Evolutionary conservation across 2,797 vertebrate genomes (phyloP), one percentile per base, ranked within the genome.

Genomic region (Ataeniobius toweri): DNA sequence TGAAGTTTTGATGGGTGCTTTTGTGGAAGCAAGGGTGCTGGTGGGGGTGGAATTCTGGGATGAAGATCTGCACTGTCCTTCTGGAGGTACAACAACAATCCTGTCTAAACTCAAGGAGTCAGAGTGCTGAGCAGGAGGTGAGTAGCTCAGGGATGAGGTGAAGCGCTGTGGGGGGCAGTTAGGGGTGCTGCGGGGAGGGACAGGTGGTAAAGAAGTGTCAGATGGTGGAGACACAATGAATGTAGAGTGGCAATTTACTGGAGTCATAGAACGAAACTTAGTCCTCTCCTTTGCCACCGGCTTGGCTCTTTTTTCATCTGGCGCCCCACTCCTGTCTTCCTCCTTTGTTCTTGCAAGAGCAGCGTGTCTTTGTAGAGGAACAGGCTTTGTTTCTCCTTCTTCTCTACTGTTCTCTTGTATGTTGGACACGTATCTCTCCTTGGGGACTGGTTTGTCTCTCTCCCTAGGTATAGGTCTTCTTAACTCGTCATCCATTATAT

Each of bases 251-350:
- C 44, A 76, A 36, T 86, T 81, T 6, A 58, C 24, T 28, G 79
- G 58, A 63, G 77, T 14, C 58, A 3, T 68, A 2, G 71, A 3
- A n/a, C 86, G 94, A 84, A 97, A 96, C 81, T 96, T 88, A 2
- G 96, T 96, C 79, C 98, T 96, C 67, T 96, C 96, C 91, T 89
- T 96, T 70, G 97, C 97, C 31, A 98, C 82, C 0, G 97, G 97
- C 55, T 75, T 94, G 2, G 81, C 74, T 56, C 26, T 83, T 1
- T 82, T 82, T 39, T 72, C 26, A n/a, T 80, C 73, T 1, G 6
- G 4, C 50, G 0, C 76, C 28, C 59, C 73, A 46, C 86, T 89
- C 0, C 68, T 56, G 56, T 82, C 87, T 22, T 89, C 73, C 6
- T 77, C 67, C 81, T 80, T 63, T 22, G 59, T 61, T 81, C 71